A percentile compares a stretch with the other conserved stretches of the same genome.
Conservation (phyloP, 2,888 invertebrate species). For the Tipula lateralis region DNA sequence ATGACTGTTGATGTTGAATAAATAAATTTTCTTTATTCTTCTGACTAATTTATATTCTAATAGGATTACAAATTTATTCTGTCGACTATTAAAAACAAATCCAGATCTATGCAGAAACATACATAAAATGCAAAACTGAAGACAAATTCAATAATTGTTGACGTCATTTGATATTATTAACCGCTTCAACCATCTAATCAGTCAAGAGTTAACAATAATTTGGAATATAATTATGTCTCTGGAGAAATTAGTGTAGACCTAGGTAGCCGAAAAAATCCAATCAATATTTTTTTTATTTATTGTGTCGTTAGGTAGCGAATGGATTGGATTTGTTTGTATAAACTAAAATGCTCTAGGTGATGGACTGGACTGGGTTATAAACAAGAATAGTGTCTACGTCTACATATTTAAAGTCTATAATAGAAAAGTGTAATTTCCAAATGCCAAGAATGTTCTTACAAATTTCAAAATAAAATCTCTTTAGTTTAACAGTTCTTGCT, state of each 20-base stretch:
- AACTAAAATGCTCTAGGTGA: background rate
- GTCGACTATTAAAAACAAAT: background rate
- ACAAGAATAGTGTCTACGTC: too few relatives aligned
- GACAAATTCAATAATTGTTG: background rate
- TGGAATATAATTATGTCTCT: background rate
- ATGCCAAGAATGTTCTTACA: too few relatives aligned
- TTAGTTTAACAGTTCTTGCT: too few relatives aligned
- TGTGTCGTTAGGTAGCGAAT: background rate
- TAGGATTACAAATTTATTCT: background rate
- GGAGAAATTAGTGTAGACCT: background rate
- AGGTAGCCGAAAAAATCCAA: background rate
- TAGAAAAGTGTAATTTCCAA: too few relatives aligned
- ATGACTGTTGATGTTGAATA: background rate
- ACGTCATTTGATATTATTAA: background rate
- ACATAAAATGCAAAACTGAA: background rate
- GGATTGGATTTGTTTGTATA: background rate
- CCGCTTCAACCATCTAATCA: background rate
- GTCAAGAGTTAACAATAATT: background rate
- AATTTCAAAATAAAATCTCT: too few relatives aligned
- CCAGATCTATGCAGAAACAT: background rate
- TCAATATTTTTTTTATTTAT: background rate
- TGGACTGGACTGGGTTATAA: too few relatives aligned
- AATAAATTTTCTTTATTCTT: background rate
- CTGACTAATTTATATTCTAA: conserved; percentile 5
- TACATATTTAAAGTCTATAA: too few relatives aligned